phyloP scores from a whole-genome alignment of 2,797 vertebrate species.

The Fratercula arctica region DNA sequence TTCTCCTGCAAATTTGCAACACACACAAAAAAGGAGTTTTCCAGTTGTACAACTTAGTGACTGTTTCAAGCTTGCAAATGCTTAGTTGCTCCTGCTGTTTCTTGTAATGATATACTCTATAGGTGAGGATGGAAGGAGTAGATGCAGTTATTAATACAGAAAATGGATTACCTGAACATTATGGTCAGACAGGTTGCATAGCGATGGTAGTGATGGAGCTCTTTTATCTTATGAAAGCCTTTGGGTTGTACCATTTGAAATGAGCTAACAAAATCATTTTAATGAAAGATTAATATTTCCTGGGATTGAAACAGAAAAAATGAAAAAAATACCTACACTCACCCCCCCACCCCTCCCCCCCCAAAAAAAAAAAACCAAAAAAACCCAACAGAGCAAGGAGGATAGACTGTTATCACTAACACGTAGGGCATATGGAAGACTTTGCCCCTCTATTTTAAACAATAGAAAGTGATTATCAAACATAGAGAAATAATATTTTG shows the following conservation, averaged over 20 bases:
- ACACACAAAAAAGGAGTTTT: not conserved
- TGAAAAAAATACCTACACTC: not conserved
- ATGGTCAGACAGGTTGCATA: not conserved
- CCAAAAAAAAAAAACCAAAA: not conserved
- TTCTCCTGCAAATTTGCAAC: not conserved
- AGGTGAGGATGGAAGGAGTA: not conserved
- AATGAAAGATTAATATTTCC: not conserved
- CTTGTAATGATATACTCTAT: not conserved
- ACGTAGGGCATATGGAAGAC: not conserved
- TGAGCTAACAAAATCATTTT: not conserved
- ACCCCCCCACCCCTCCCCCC: accelerated
- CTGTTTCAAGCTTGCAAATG: not conserved
- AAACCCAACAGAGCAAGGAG: not conserved
- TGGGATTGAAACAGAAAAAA: not conserved
- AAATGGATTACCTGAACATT: not conserved
- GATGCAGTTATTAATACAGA: not conserved
- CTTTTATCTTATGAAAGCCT: not conserved
- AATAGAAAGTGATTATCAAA: not conserved
- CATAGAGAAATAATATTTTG: not conserved
- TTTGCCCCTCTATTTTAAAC: not conserved
- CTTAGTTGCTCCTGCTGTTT: not conserved
- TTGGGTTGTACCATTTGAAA: not conserved
- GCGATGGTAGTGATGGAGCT: not conserved
- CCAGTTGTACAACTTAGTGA: not conserved
- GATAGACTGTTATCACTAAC: not conserved